These are phyloP conservation scores for Equus quagga DNA, from an alignment of 2,113 vertebrate genomes.

Conservation along the genomic window DNA sequence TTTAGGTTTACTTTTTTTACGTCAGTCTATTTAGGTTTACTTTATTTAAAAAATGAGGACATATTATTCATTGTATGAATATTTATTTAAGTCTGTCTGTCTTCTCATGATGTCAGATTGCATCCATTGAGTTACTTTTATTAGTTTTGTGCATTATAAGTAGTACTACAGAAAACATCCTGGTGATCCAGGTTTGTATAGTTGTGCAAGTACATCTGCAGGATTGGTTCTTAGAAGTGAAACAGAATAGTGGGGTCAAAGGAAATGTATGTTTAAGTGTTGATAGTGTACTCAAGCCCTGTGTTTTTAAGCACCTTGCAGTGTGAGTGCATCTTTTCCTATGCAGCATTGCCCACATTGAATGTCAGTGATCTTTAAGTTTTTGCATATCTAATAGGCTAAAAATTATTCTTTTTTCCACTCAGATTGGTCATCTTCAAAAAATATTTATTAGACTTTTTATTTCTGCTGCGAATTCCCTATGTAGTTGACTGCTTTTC, in stretches of 20 bases:
- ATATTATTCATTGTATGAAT: neutral
- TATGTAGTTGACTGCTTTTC: conserved; percentile 1
- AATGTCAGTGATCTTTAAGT: neutral
- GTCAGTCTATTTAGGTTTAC: neutral
- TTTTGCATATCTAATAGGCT: neutral
- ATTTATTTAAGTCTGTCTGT: neutral
- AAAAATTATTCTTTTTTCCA: neutral
- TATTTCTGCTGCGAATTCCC: neutral
- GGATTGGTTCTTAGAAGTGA: neutral
- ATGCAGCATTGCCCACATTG: neutral
- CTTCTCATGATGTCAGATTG: neutral
- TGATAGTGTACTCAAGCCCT: neutral
- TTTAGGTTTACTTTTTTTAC: neutral
- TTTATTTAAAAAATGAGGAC: neutral
- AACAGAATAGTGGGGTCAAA: neutral
- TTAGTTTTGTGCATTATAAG: neutral
- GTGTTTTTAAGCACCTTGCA: neutral
- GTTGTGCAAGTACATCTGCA: neutral
- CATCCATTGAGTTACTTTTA: neutral
- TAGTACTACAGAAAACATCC: neutral
- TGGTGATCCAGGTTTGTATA: neutral
- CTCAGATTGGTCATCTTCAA: neutral
- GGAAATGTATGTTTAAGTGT: neutral
- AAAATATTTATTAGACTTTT: conserved; percentile 36
- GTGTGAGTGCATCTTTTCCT: neutral